Base-by-base conservation (phyloP, 2,888 invertebrate genomes). In the Drosophila aldrichi region DNA sequence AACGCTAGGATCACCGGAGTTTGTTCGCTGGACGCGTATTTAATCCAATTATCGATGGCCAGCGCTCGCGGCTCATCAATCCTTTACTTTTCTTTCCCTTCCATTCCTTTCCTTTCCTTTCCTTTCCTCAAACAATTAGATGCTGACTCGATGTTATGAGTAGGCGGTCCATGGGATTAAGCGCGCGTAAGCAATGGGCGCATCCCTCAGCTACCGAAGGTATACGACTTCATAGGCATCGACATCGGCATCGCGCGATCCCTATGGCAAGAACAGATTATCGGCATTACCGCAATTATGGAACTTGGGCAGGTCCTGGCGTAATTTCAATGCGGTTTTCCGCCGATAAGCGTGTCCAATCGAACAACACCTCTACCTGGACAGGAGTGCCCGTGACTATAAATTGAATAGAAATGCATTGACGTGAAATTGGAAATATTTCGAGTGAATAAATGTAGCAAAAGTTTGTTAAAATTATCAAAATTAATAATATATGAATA, bases 251-350 rank as follows among this genome's bases (percentile, higher is more conserved):
- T 25, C 25, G 6, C 56, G 59, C 51, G 44, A 20, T 29, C 29
- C n/a, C 49, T 29, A 29, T 29, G 29, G 62, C 55, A 61, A 52
- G 81, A 81, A 86, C 81, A 89, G 89, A 90, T 89, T 82, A 89
- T 90, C 70, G 77, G 81, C 88, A 81, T 82, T 88, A 91, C 90
- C 91, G 82, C 87, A 90, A 90, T 91, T 90, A 91, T 84, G 73
- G 76, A 82, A 75, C 85, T 72, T 85, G 82, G 84, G 84, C 83
- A 86, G 86, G 82, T 86, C 86, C 83, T 70, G 76, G 78, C 83
- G 76, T 88, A 86, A 83, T 86, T 86, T 88, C 83, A 79, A 77
- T 86, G 85, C 86, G 88, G 85, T 88, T 86, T 86, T 88, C 80
- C 88, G 88, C 66, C 75, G 60, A 65, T 55, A 55, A 77, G 76